These are phyloP conservation scores for Chelidonichthys spinosus DNA, from an alignment of 2,797 vertebrate genomes.

Conservation along the genomic window DNA sequence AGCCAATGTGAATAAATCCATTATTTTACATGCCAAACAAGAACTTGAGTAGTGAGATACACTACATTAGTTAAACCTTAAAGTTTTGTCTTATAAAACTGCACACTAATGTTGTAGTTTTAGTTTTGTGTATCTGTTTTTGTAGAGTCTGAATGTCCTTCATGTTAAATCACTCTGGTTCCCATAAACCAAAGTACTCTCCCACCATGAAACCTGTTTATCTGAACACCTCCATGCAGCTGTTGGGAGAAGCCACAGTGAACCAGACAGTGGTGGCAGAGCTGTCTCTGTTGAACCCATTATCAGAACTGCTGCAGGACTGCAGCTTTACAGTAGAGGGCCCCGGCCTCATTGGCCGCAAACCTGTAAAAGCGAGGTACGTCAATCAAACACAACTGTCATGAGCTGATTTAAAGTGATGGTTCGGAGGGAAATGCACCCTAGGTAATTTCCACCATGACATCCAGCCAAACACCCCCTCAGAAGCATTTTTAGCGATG, in stretches of 20 bases:
- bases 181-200: no score
- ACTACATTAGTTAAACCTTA: not conserved
- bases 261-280: slow-evolving; percentile 82
- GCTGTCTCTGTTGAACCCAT: slow-evolving; percentile 86
- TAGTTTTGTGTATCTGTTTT: not conserved
- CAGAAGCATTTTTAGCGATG: no score
- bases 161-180: not conserved
- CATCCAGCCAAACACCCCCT: no score
- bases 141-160: not conserved
- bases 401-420: not conserved
- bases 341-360: slow-evolving; percentile 77
- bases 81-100: not conserved
- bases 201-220: slow-evolving; percentile 2
- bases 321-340: slow-evolving; percentile 88
- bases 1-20: not conserved
- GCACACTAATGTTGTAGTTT: not conserved
- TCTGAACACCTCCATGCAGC: slow-evolving; percentile 69
- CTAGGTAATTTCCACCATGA: no score
- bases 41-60: not conserved
- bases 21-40: not conserved
- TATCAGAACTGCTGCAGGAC: slow-evolving; percentile 75
- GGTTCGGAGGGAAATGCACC: no score
- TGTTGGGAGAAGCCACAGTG: slow-evolving; percentile 85
- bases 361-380: slow-evolving; percentile 66
- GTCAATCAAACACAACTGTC: slow-evolving; percentile 22